Conservation (phyloP, 2,797 vertebrate species). For the Caiman crocodilus region DNA sequence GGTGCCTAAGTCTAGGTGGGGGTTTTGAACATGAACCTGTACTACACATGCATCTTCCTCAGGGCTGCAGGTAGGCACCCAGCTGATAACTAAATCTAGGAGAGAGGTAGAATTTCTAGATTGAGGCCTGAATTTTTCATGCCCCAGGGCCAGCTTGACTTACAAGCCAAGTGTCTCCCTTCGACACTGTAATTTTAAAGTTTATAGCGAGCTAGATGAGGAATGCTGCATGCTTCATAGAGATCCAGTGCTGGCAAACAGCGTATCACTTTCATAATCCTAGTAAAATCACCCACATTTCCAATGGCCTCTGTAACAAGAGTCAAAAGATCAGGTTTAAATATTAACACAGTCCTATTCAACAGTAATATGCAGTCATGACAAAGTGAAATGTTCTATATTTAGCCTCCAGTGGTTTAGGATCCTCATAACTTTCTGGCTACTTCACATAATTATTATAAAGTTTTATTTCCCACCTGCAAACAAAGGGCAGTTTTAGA, state of each 20-base stretch:
- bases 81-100: too few relatives aligned
- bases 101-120: not conserved
- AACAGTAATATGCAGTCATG: not conserved
- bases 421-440: conserved; percentile 12
- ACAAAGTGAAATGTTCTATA: not conserved
- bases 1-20: too few relatives aligned
- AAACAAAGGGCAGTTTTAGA: not conserved
- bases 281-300: not conserved
- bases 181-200: rapidly evolving
- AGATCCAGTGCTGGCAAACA: not conserved
- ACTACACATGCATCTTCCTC: too few relatives aligned
- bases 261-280: not conserved
- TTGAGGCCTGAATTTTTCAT: not conserved
- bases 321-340: conserved; percentile 44
- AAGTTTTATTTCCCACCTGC: not conserved
- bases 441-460: rapidly evolving
- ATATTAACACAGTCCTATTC: conserved; percentile 28
- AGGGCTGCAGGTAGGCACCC: too few relatives aligned
- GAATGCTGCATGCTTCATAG: not conserved
- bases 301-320: not conserved
- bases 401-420: not conserved
- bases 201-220: rapidly evolving
- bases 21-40: too few relatives aligned
- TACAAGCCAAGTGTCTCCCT: not conserved
- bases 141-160: not conserved